phyloP scores from a whole-genome alignment of 2,797 vertebrate genomes.

The Pogonophryne albipinna region DNA sequence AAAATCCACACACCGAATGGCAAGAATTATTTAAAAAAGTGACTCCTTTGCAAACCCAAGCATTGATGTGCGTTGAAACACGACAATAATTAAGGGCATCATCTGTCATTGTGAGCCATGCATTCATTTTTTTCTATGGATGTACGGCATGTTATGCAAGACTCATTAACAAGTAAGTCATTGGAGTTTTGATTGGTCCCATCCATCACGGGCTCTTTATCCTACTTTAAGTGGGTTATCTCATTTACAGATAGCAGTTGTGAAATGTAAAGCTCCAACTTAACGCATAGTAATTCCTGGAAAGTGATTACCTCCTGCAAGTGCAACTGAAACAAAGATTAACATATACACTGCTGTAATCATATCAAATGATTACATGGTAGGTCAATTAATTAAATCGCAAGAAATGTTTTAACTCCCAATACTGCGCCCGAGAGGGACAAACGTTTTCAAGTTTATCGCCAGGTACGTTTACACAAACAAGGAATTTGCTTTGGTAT shows the following conservation, averaged over 20 bases:
- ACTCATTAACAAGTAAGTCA: constrained; percentile 12
- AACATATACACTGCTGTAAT: neutral
- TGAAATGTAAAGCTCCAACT: constrained; percentile 31
- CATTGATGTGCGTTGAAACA: neutral
- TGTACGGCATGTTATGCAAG: constrained; percentile 2
- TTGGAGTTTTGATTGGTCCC: neutral
- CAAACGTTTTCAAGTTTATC: too few relatives aligned
- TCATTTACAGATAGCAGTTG: constrained; percentile 38
- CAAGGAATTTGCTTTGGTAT: too few relatives aligned
- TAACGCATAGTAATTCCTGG: constrained; percentile 43
- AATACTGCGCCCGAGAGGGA: too few relatives aligned
- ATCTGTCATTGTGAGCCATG: constrained; percentile 21
- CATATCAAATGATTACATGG: neutral
- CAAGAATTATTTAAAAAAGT: neutral
- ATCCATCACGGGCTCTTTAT: constrained; percentile 3
- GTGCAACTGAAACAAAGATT: neutral
- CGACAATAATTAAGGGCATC: constrained; percentile 2
- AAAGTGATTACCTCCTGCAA: constrained; percentile 12
- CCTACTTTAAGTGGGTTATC: constrained; percentile 30
- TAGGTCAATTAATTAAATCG: neutral
- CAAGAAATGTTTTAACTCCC: too few relatives aligned
- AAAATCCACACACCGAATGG: constrained; percentile 27
- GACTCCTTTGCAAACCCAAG: constrained; percentile 8
- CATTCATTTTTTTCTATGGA: constrained; percentile 24
- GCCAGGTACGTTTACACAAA: too few relatives aligned